Evolutionary conservation across 2,113 vertebrate species (phyloP).

Genomic region (Heterotilapia buettikoferi): DNA sequence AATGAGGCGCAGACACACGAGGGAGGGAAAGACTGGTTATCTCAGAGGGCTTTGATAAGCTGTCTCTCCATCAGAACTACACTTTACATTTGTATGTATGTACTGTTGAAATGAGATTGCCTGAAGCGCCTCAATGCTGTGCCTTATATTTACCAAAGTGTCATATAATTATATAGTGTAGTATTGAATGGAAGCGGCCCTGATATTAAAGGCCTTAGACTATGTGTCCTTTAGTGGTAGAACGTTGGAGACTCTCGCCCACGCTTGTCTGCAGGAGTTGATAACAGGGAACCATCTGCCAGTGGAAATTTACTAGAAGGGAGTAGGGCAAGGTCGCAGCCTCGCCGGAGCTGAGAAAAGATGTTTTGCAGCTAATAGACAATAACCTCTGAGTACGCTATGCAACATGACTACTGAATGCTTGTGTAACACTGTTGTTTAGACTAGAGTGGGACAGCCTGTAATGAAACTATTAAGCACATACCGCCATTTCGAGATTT

Average conservation of each 20-base stretch:
- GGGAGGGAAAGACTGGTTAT: background rate
- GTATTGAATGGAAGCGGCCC: background rate
- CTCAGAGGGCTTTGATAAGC: background rate
- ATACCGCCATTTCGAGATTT: background rate
- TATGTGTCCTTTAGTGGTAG: background rate
- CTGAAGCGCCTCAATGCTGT: background rate
- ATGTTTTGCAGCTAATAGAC: background rate
- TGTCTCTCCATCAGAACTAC: background rate
- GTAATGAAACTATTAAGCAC: background rate
- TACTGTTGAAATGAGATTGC: background rate
- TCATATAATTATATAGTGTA: background rate
- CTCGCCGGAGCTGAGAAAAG: background rate
- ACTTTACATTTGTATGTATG: background rate
- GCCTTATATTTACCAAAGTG: background rate
- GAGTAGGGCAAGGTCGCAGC: background rate
- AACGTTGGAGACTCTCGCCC: background rate
- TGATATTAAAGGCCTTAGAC: background rate
- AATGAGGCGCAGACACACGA: background rate
- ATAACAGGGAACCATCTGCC: background rate
- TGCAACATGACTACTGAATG: background rate
- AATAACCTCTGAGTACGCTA: background rate
- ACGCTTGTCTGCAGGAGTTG: background rate
- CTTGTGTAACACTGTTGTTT: background rate
- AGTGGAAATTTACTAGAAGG: background rate
- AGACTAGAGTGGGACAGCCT: background rate